Evolutionary conservation across 2,888 invertebrate genomes (phyloP), one percentile per base, ranked within the genome.

Genomic region (Sinodicranocentrus sp.): DNA sequence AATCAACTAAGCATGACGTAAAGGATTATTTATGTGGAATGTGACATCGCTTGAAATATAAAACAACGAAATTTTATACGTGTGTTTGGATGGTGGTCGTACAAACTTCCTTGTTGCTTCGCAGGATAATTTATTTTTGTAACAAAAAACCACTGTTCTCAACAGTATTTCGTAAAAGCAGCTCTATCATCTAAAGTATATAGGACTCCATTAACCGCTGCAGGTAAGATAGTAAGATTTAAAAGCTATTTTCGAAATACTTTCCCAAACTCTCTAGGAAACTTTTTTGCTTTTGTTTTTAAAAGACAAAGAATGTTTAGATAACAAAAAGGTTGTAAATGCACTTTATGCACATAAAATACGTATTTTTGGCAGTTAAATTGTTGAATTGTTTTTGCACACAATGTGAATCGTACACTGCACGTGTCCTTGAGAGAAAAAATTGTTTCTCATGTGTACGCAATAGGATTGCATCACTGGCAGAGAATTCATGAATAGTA

Each of bases 381-480:
- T 33, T 33, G 33, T 10, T 3, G 33, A 33, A 33, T 48, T 48
- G 2, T n/a, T 48, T 48, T 39, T 39, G 5, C 39, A 39, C 5
- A 39, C 39, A 39, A 39, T n/a, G n/a, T 48, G 48, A n/a, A 48
- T 48, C 48, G 15, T n/a, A 48, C n/a, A 10, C 10, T 48, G 48
- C 2, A 48, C 19, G 5, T 61, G 61, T 28, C 61, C 61, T 61
- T 61, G 61, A 61, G 13, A 28, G 25, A n/a, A 33, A 15, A 17
- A 61, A 57, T 57, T 25, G 52, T 10, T 57, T 33, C 61, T 33
- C 48, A 33, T 33, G 10, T 5, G 23, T 57, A 57, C 57, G 25
- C 21, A 21, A 57, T 28, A 17, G 61, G 1, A 26, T 61, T 61
- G 61, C 61, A 61, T 61, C 61, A 61, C 61, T 48, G 6, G 33